Evolutionary conservation across 2,888 invertebrate genomes (phyloP), one percentile per base, ranked within the genome.

Genomic region (Caenorhabditis sinica): DNA sequence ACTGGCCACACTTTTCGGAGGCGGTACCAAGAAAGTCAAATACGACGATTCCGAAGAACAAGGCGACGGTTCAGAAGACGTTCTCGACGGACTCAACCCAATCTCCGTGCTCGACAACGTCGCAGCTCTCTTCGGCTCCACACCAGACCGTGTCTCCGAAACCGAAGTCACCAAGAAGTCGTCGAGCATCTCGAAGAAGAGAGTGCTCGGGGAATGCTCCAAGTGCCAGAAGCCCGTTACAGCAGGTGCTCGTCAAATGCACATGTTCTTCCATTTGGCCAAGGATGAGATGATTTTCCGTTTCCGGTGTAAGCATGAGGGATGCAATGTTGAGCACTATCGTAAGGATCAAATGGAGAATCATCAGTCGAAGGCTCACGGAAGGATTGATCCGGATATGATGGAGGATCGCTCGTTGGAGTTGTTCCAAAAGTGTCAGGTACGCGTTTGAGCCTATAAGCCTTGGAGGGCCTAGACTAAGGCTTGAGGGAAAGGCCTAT

Each of bases 271-370:
- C 90, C 92, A 92, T 82, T 85, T 92, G 75, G 90, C 90, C 51
- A 92, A 92, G 73, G 92, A 92, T 71, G 83, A 89, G 53, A 85
- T 86, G 90, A 91, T 90, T 9, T 92, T 88, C 85, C 92, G 92
- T 28, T 92, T 92, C 88, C 90, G 90, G 15, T 92, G 92, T 88
- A 90, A 89, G 75, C 91, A 90, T 79, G 85, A 87, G 1, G 88
- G 85, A 36, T 92, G 92, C 75, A 74, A 83, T 30, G 86, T 92
- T 23, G 91, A 92, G 74, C 92, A 92, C 69, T 92, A 92, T 80
- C 86, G 92, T n/a, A 92, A 92, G 74, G 92, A 92, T 82, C 92
- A 92, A 74, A 92, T 92, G 92, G 92, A 92, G 82, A 92, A 92
- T 81, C 92, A 92, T 83, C 91, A 91, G 79, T 89, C 90, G 58